Percentiles rank a stretch among this genome's conserved stretches.
Conservation (phyloP, 2,888 invertebrate species). For the Stegana nigrithorax region DNA sequence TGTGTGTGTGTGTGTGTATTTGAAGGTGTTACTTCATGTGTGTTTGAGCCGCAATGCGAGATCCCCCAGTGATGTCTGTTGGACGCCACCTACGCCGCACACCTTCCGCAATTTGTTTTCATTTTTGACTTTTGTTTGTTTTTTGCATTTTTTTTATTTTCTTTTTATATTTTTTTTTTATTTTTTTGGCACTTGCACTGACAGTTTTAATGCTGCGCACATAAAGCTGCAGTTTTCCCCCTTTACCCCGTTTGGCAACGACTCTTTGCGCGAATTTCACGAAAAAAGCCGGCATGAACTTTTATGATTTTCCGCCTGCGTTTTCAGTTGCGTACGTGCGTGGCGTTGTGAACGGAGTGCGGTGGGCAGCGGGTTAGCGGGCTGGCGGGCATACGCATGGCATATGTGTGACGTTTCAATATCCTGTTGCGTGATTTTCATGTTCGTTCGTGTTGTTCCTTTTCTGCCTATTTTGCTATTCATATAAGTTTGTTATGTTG, state of each 20-base stretch:
- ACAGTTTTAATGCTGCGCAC: constrained; percentile 64
- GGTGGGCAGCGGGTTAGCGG: not conserved
- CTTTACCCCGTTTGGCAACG: too few relatives aligned
- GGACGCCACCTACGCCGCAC: too few relatives aligned
- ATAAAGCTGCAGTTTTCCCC: constrained; percentile 47
- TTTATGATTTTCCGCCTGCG: constrained; percentile 46
- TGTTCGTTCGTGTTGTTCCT: constrained; percentile 47
- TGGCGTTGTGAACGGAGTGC: not conserved
- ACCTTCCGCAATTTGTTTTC: too few relatives aligned
- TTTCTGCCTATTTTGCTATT: constrained; percentile 7
- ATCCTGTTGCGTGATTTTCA: constrained; percentile 66
- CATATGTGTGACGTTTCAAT: constrained; percentile 64
- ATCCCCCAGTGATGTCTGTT: too few relatives aligned
- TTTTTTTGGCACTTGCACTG: constrained; percentile 47
- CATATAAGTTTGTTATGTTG: not conserved
- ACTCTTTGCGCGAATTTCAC: too few relatives aligned
- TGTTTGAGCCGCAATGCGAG: too few relatives aligned
- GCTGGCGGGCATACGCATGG: constrained; percentile 46
- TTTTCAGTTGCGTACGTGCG: constrained; percentile 38
- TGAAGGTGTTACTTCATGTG: constrained; percentile 59
- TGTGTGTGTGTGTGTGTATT: constrained; percentile 39
- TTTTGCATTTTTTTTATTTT: too few relatives aligned
- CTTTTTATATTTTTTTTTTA: too few relatives aligned
- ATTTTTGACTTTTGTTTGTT: too few relatives aligned
- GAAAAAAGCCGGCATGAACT: constrained; percentile 33